These are phyloP conservation scores for Drosophila meridiana DNA, from an alignment of 2,888 invertebrate species.

Conservation along the genomic window DNA sequence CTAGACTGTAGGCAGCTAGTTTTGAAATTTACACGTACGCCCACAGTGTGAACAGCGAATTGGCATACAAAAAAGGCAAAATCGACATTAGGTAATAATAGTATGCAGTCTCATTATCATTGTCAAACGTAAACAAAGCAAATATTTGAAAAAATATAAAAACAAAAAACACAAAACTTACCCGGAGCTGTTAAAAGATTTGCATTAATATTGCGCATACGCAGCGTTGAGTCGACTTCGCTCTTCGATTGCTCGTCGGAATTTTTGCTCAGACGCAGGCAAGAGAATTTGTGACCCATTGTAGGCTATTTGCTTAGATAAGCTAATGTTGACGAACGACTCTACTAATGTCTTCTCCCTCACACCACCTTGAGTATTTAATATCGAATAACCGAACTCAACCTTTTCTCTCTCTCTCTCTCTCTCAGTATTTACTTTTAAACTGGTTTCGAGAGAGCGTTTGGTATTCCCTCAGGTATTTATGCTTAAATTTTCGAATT, in stretches of 20 bases:
- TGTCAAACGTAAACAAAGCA: constrained; percentile 1
- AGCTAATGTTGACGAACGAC: constrained; percentile 3
- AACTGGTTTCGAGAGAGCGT: constrained; percentile 45
- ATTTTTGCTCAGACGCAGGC: constrained; percentile 30
- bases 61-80: constrained; percentile 65
- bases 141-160: not conserved
- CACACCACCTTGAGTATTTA: not conserved
- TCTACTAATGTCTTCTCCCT: not conserved
- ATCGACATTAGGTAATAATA: constrained; percentile 50
- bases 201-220: constrained; percentile 54
- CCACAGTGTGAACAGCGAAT: constrained; percentile 32
- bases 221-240: constrained; percentile 25
- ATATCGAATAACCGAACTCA: not conserved
- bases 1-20: constrained; percentile 44
- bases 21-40: constrained; percentile 44
- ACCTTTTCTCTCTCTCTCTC: not conserved
- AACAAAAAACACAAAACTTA: constrained; percentile 17
- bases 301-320: constrained; percentile 16
- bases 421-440: not conserved
- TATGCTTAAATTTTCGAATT: constrained; percentile 17
- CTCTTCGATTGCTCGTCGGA: constrained; percentile 6
- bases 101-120: constrained; percentile 35
- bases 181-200: constrained; percentile 48
- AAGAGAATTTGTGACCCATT: constrained; percentile 61
- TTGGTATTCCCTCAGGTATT: constrained; percentile 21